These are phyloP conservation scores for Sus cebifrons DNA, from an alignment of 2,797 vertebrate genomes.

Conservation along the genomic window DNA sequence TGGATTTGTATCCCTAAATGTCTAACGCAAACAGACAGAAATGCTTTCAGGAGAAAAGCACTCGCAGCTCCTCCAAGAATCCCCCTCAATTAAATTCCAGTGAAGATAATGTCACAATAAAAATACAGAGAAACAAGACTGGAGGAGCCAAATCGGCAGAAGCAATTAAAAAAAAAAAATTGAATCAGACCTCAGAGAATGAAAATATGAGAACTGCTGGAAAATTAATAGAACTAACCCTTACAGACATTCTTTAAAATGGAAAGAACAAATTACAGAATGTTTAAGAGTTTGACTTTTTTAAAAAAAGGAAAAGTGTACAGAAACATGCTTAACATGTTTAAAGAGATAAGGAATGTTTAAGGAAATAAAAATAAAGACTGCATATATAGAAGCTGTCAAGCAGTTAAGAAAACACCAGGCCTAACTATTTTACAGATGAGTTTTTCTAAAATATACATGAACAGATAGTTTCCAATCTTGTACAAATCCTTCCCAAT, in stretches of 20 bases:
- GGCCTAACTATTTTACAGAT: not conserved
- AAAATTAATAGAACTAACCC: not conserved
- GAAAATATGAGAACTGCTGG: not conserved
- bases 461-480: not conserved
- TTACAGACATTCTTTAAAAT: not conserved
- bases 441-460: not conserved
- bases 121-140: not conserved
- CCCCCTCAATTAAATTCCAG: not conserved
- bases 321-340: not conserved
- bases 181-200: not conserved
- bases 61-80: conserved; percentile 27
- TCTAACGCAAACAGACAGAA: not conserved
- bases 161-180: not conserved
- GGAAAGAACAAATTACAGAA: not conserved
- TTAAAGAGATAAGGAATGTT: conserved; percentile 23
- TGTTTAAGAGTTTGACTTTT: not conserved
- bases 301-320: not conserved
- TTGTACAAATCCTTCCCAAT: not conserved
- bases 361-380: conserved; percentile 29
- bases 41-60: not conserved
- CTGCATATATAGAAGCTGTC: not conserved
- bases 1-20: not conserved
- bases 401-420: conserved; percentile 2
- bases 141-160: not conserved
- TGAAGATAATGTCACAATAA: not conserved